Base-by-base conservation (phyloP, 2,888 invertebrate species). In the Pachycephus smyrnensis region DNA sequence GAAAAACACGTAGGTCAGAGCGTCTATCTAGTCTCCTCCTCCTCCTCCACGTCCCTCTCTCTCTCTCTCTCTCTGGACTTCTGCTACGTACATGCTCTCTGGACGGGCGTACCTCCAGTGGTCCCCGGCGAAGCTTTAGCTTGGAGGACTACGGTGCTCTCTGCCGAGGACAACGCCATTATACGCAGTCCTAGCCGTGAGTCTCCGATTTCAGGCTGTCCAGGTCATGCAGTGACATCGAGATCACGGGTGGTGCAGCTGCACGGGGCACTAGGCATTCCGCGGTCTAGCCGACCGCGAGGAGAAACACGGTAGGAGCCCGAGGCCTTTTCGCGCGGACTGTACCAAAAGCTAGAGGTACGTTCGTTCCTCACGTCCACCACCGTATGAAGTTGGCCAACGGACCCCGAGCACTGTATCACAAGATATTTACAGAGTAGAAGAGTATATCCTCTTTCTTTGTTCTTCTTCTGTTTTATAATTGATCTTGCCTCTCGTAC, bases 131-230 rank as follows among this genome's bases (percentile, higher is more conserved):
- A 84, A 79, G 81, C 79, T 82, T 82, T 81, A 79, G 77, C 82
- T 76, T 55, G 55, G 55, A 78, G 79, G 81, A 85, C 83, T 85
- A 87, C 87, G 87, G 86, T 88, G 88, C 87, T 83, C 83, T 83
- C 88, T 83, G 87, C 85, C 84, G 89, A 86, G 86, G 89, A 86
- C 87, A 91, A 88, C 90, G 91, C 90, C 91, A 91, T 92, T 88
- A 87, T 88, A 82, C 83, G 76, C 81, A 80, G 76, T 80, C 79
- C 80, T 76, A 76, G 82, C 80, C 81, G 78, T 79, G 9, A 71
- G 36, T 76, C 75, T 80, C 75, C 79, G 80, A 83, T 81, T 82
- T 84, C 82, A 84, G 80, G 80, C 82, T 81, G 78, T 40, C 74
- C 74, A 76, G 79, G 79, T 73, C 80, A 83, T 84, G 82, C 82